Evolutionary conservation across 2,888 invertebrate species (phyloP).

Genomic region (Volucella inanis): DNA sequence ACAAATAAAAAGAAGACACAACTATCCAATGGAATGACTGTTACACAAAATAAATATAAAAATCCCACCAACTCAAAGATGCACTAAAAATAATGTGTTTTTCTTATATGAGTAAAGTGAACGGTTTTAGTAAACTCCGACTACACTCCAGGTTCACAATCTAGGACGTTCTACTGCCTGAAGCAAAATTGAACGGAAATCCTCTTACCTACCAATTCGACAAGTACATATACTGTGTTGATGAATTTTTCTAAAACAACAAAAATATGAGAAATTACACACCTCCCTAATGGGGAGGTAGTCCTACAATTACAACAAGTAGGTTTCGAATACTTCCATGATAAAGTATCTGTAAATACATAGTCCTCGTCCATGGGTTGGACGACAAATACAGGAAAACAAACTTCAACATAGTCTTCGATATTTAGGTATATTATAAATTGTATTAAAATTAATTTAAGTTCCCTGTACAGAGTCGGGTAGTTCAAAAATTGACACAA

Average conservation of each 20-base stretch:
- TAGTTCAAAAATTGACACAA: conserved; percentile 45
- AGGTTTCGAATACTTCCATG: conserved; percentile 3
- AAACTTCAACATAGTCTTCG: background rate
- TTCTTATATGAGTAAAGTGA: conserved; percentile 59
- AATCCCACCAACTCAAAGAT: conserved; percentile 39
- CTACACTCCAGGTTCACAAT: conserved; percentile 30
- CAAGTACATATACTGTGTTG: background rate
- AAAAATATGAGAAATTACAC: conserved; percentile 47
- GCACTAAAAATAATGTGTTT: conserved; percentile 50
- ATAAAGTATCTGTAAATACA: conserved; percentile 55
- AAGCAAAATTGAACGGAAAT: conserved; percentile 21
- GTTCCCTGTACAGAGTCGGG: conserved; percentile 15
- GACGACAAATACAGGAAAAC: background rate
- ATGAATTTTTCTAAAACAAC: conserved; percentile 56
- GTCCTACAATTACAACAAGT: conserved; percentile 24
- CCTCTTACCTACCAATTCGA: background rate
- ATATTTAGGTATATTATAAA: conserved; percentile 16
- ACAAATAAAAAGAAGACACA: conserved; percentile 28
- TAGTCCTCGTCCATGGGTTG: conserved; percentile 4
- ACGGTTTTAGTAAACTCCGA: conserved; percentile 54
- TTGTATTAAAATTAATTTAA: conserved; percentile 55
- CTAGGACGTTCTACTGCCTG: background rate
- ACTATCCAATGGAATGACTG: conserved; percentile 27
- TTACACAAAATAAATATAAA: conserved; percentile 53
- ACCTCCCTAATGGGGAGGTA: background rate